These are phyloP conservation scores for Fopius arisanus DNA, from an alignment of 1,140 invertebrate genomes.

Conservation along the genomic window DNA sequence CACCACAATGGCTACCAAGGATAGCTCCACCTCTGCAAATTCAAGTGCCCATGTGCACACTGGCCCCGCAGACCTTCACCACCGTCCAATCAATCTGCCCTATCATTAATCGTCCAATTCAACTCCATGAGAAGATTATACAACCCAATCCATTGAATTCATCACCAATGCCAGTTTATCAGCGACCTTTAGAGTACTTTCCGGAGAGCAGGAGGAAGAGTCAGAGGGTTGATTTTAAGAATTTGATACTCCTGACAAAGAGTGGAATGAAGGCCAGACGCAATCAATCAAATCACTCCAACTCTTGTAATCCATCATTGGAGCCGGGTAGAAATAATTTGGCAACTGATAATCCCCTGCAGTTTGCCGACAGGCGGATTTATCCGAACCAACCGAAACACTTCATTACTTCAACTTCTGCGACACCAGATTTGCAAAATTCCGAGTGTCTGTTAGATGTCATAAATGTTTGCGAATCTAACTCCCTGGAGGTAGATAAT, in stretches of 20 bases:
- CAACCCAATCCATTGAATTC: slow-evolving; percentile 22
- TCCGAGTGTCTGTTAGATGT: slow-evolving; percentile 37
- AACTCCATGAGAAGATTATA: slow-evolving; percentile 37
- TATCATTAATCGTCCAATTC: slow-evolving; percentile 44
- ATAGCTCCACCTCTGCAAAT: slow-evolving; percentile 43
- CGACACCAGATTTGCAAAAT: slow-evolving; percentile 37
- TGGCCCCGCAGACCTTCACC: slow-evolving; percentile 37
- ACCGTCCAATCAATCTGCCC: slow-evolving; percentile 44
- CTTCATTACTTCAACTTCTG: slow-evolving; percentile 35
- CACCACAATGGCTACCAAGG: slow-evolving; percentile 51
- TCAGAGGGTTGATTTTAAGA: slow-evolving; percentile 58
- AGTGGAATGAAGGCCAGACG: slow-evolving; percentile 54
- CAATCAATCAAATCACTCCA: slow-evolving; percentile 45
- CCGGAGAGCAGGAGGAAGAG: slow-evolving; percentile 45
- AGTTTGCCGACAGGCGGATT: slow-evolving; percentile 50
- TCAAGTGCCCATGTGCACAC: slow-evolving; percentile 45
- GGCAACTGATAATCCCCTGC: slow-evolving; percentile 42
- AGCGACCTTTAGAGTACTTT: slow-evolving; percentile 50
- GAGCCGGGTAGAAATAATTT: slow-evolving; percentile 41
- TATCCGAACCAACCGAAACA: slow-evolving; percentile 41
- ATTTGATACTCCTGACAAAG: slow-evolving; percentile 59
- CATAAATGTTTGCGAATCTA: neutral
- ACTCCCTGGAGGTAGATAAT: neutral
- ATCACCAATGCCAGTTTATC: slow-evolving; percentile 52
- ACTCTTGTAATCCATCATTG: slow-evolving; percentile 44